phyloP scores from a whole-genome alignment of 2,888 invertebrate species.

The Crioceris asparagi region DNA sequence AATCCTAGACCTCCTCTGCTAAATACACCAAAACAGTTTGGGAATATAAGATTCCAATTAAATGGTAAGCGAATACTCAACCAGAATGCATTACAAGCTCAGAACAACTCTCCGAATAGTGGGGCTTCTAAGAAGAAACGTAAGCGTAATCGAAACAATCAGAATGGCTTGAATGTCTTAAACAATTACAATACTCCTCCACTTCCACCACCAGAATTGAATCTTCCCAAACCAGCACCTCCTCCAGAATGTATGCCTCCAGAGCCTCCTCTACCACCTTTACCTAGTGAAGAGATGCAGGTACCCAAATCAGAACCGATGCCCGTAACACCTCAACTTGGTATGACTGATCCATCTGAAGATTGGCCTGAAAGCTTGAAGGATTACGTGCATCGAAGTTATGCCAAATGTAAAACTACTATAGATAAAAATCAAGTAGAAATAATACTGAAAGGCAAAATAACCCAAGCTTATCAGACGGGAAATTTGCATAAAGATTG shows the following conservation, averaged over 20 bases:
- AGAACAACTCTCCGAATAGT: conserved; percentile 37
- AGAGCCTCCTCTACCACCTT: conserved; percentile 39
- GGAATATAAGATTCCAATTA: conserved; percentile 45
- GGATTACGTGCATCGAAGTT: conserved; percentile 85
- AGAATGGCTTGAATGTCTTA: conserved; percentile 22
- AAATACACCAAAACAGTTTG: conserved; percentile 37
- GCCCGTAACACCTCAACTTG: conserved; percentile 10
- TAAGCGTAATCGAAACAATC: conserved; percentile 56
- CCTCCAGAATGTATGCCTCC: conserved; percentile 46
- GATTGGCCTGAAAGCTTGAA: conserved; percentile 72
- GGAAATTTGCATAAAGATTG: conserved; percentile 89
- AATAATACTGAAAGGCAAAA: conserved; percentile 86
- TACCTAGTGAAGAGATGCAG: conserved; percentile 27
- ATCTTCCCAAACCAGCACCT: conserved; percentile 41
- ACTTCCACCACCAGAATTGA: conserved; percentile 41
- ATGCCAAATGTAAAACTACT: conserved; percentile 77
- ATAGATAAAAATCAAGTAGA: conserved; percentile 92
- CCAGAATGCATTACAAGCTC: conserved; percentile 33
- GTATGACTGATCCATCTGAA: conserved; percentile 46
- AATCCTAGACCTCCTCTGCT: conserved; percentile 28
- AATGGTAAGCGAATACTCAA: conserved; percentile 35
- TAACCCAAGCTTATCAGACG: conserved; percentile 80
- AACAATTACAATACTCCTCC: conserved; percentile 32
- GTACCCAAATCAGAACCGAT: conserved; percentile 27
- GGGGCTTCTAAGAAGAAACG: conserved; percentile 63